Evolutionary conservation across 1,140 invertebrate species (phyloP), one percentile per base, ranked within the genome.

Genomic region (Cotesia vestalis): DNA sequence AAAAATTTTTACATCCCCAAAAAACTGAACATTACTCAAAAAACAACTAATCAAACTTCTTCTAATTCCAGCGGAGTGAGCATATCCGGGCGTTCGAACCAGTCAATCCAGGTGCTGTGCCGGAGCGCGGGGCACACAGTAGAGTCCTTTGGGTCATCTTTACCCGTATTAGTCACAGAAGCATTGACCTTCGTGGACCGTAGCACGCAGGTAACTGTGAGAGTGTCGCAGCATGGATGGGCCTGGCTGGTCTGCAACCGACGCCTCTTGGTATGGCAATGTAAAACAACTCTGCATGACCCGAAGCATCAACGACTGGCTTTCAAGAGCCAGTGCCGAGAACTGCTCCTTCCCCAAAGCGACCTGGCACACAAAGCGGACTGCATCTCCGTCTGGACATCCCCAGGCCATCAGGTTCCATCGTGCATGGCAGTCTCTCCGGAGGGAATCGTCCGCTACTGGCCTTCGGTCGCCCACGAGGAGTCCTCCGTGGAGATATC

Each of bases 401-500:
- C 89, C 4, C 86, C 89, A 73, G 91, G 91, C 11, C 90, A 90
- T 71, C 92, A 93, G 84, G 90, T 92, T 75, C 94, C 96, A 35
- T 93, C 94, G 8, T 97, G 95, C 79, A 92, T 98, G 76, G 96
- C 96, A 52, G 95, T 97, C 0, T 97, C 96, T 9, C 96, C 96
- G 34, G 96, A 97, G 83, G 97, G 96, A n/a, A 89, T 92, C 46
- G 91, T 96, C 3, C 89, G 96, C 12, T 98, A 94, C 83, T 98
- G 97, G 97, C 89, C 94, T 0, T 95, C 92, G 36, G 92, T 98
- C 53, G 92, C 94, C 0, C 95, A 97, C 79, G 95, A 97, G 80
- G 92, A 92, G 3, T 91, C 92, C 6, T 96, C 93, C n/a, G 89
- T 93, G 11, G 96, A 98, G 85, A 91, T 93, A 34, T 93, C 90